Evolutionary conservation across 2,113 vertebrate species (phyloP), one percentile per base, ranked within the genome.

Genomic region (Gnathonemus echidnorhynchus): DNA sequence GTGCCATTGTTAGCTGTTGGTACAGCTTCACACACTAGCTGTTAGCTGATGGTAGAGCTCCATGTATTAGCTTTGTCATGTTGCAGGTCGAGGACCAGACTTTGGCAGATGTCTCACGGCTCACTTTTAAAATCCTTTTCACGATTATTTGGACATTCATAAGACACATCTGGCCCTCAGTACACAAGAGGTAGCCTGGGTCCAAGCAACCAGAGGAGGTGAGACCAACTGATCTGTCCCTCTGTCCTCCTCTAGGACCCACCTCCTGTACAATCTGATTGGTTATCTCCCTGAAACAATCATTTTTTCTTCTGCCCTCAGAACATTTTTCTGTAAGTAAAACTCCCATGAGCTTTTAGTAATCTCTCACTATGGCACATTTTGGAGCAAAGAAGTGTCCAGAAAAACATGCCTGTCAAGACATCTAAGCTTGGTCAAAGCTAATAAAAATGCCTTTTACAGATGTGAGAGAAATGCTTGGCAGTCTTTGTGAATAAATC

Each of bases 401-500:
- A 58, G 27, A 74, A 35, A 80, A 42, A 15, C 35, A 80, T 80
- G 31, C 4, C 74, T 80, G 74, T 80, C 31, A 80, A 80, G 35
- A 39, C 35, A 39, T 35, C 35, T 80, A 42, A 80, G 74, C 35
- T 80, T 35, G 31, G 74, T 80, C 74, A 80, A 39, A 42, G 35
- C 35, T 42, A 7, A 42, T 80, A 42, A 80, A 42, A 80, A 80
- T 80, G 35, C 74, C 74, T 80, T 80, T 80, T 80, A 19, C 74
- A 80, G 74, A 80, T 80, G 74, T 80, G 74, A 80, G 35, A 80
- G 74, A 80, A 42, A 42, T 80, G 74, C 74, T 80, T 80, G 74
- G 35, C 35, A 80, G 31, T 80, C 74, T 70, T 70, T 80, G 74
- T 80, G 84, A 86, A 86, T 27, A 50, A 86, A 86, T 15, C 46